Evolutionary conservation across 2,797 vertebrate genomes (phyloP).

Genomic region (Pelobates cultripes): DNA sequence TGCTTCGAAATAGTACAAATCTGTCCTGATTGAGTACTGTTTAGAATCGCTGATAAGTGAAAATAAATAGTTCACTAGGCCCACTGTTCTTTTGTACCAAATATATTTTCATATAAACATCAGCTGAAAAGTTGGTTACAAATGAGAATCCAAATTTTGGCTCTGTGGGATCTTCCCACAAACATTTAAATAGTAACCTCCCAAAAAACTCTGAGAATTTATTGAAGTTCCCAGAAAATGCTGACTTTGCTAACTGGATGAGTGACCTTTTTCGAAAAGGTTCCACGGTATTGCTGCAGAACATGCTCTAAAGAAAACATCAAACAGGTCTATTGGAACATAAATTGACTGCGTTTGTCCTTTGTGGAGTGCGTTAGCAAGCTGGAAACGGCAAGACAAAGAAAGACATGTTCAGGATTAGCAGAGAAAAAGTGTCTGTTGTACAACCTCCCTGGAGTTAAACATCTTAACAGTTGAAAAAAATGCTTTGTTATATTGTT

Average conservation of each 20-base stretch:
- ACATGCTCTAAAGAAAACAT: neutral
- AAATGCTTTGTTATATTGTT: too few species aligned
- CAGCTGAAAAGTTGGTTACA: slow-evolving; percentile 20
- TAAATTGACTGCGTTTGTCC: neutral
- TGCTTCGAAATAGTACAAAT: slow-evolving; percentile 10
- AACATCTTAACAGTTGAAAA: too few species aligned
- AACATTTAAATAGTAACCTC: slow-evolving; percentile 46
- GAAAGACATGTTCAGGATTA: too few species aligned
- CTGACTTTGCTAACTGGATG: neutral
- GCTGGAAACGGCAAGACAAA: too few species aligned
- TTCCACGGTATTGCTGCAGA: neutral
- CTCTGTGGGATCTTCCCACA: slow-evolving; percentile 43
- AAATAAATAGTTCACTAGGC: slow-evolving; percentile 46
- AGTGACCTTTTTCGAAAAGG: slow-evolving; percentile 13
- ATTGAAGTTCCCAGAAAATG: slow-evolving; percentile 24
- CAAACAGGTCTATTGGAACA: neutral
- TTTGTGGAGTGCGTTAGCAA: too few species aligned
- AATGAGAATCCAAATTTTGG: slow-evolving; percentile 21
- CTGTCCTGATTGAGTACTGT: slow-evolving; percentile 22
- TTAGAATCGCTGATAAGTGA: slow-evolving; percentile 29
- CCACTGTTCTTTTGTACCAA: slow-evolving; percentile 37
- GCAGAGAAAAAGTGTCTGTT: too few species aligned
- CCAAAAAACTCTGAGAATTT: slow-evolving; percentile 30
- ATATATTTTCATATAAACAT: slow-evolving; percentile 44
- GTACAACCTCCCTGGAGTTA: too few species aligned